Evolutionary conservation across 2,797 vertebrate genomes (phyloP).

Genomic region (Garrulus glandarius): DNA sequence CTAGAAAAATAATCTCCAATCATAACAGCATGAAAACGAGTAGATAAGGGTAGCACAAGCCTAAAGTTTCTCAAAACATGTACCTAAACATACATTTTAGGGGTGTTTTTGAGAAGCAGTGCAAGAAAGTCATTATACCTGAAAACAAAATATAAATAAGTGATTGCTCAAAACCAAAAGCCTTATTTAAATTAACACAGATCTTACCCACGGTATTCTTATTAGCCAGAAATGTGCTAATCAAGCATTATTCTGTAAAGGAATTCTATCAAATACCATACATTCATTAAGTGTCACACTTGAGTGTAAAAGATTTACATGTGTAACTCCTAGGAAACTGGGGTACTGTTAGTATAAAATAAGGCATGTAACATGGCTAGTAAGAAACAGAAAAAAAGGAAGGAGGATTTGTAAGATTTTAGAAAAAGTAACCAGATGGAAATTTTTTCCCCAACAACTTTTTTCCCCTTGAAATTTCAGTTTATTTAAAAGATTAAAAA

Average conservation of each 20-base stretch:
- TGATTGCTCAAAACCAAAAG: background rate
- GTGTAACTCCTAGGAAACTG: background rate
- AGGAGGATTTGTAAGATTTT: background rate
- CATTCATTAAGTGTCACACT: background rate
- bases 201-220: background rate
- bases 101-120: background rate
- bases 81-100: background rate
- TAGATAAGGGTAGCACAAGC: background rate
- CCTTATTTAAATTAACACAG: background rate
- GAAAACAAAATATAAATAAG: background rate
- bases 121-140: background rate
- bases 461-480: background rate
- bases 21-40: background rate
- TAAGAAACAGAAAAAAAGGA: background rate
- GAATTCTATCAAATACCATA: background rate
- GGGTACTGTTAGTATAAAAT: background rate
- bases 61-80: background rate
- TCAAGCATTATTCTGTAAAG: background rate
- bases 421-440: background rate
- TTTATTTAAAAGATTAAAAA: background rate
- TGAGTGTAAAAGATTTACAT: background rate
- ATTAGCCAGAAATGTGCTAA: background rate
- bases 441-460: background rate
- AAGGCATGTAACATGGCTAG: background rate
- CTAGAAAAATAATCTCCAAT: background rate